Evolutionary conservation across 2,888 invertebrate genomes (phyloP), one percentile per base, ranked within the genome.

Genomic region (Gnatocerus cornutus): DNA sequence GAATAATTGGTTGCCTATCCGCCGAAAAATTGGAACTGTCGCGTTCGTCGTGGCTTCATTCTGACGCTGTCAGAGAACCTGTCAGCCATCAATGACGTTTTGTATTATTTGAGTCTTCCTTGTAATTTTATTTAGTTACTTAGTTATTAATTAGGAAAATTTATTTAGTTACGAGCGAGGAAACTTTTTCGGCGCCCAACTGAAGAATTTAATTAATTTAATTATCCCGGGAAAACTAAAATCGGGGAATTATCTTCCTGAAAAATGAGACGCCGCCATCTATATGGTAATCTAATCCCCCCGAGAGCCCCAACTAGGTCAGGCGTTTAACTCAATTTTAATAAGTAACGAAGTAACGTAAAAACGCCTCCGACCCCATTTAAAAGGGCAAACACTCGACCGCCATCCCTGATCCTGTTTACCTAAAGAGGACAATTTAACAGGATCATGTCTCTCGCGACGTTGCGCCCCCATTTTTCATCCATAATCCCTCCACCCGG

Each of bases 261-360:
- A 37, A 37, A 37, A 37, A 37, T n/a, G 3, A 37, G 7, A 37
- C 37, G 1, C 7, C 37, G n/a, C 37, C 37, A 3, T 37, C 37
- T 37, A 21, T 21, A 21, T 4, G 1, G 4, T 21, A 37, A 37
- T 37, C 37, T n/a, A 37, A 37, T 37, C n/a, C 21, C 4, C 21
- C 4, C 37, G n/a, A 37, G 37, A 37, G 10, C 48, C 27, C n/a
- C 21, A 48, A 48, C 27, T 48, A 27, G 48, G 48, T 48, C 48
- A 48, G 27, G 48, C 48, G 9, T 48, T 48, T 48, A 48, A 48
- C 48, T 48, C 48, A 48, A 21, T 48, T 48, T 48, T 48, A 48
- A 48, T 48, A 48, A 21, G 8, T 21, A 48, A 29, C 48, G 29
- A 46, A 16, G 7, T 9, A 48, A 48, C 48, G 27, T 16, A 27